phyloP scores from a whole-genome alignment of 2,113 vertebrate species.

The Carollia perspicillata region DNA sequence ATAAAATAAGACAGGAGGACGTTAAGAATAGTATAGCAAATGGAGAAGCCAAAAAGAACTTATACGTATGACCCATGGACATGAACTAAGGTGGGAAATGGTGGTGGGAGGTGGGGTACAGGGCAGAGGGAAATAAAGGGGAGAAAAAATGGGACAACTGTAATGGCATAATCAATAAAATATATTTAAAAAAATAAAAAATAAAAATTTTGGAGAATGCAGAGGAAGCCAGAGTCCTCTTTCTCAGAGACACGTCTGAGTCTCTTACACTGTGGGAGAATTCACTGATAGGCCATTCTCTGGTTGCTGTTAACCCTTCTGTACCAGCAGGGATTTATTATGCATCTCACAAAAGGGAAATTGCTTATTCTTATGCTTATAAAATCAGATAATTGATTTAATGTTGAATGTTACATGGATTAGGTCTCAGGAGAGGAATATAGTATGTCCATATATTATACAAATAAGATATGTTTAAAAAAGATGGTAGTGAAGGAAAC shows the following conservation, averaged over 20 bases:
- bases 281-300: neutral
- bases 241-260: neutral
- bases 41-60: no score
- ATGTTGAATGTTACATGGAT: constrained; percentile 8
- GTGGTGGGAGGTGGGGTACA: no score
- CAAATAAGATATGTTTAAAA: neutral
- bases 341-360: neutral
- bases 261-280: neutral
- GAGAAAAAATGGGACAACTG: no score
- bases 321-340: neutral
- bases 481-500: neutral
- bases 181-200: no score
- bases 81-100: no score
- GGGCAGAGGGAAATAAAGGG: no score
- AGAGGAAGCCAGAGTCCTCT: neutral
- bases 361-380: neutral
- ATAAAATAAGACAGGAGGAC: no score
- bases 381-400: constrained; percentile 14
- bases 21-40: no score
- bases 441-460: neutral
- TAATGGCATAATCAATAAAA: no score
- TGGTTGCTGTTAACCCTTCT: neutral
- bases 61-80: no score
- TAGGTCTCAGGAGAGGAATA: neutral
- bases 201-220: neutral